A percentile compares a stretch with the other conserved stretches of the same genome.
Conservation (phyloP, 2,113 vertebrate species). For the Oriolus oriolus region DNA sequence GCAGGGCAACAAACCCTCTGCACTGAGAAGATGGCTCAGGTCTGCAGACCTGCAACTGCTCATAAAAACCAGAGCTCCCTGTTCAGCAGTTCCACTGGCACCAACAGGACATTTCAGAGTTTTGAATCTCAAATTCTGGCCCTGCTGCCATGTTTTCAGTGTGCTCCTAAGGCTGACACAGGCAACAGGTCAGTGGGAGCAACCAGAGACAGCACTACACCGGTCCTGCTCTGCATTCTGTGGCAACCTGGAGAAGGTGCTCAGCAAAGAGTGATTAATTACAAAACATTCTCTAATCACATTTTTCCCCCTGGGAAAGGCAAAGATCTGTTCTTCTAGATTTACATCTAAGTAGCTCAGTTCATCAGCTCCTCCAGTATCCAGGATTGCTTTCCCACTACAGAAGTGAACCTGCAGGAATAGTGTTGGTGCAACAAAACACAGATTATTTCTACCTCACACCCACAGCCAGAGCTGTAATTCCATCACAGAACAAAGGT, state of each 20-base stretch:
- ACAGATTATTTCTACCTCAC: background rate
- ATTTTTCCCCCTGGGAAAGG: background rate
- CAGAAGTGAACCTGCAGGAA: background rate
- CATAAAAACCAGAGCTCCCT: background rate
- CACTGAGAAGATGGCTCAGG: background rate
- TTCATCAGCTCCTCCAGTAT: background rate
- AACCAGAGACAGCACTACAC: background rate
- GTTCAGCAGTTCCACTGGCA: background rate
- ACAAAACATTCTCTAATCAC: background rate
- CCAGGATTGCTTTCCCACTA: background rate
- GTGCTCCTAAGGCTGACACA: background rate
- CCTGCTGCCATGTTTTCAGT: background rate
- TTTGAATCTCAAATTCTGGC: background rate
- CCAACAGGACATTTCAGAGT: background rate
- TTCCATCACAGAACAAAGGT: slow-evolving; percentile 3
- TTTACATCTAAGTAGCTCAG: background rate
- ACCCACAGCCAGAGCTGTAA: background rate
- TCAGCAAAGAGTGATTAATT: background rate
- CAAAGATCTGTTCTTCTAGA: background rate
- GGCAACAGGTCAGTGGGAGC: background rate
- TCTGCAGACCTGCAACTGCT: background rate
- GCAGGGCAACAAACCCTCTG: background rate
- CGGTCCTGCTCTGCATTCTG: background rate
- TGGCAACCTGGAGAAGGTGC: background rate
- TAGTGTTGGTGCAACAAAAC: background rate